Evolutionary conservation across 2,113 vertebrate genomes (phyloP).

Genomic region (Speoplatyrhinus poulsoni): DNA sequence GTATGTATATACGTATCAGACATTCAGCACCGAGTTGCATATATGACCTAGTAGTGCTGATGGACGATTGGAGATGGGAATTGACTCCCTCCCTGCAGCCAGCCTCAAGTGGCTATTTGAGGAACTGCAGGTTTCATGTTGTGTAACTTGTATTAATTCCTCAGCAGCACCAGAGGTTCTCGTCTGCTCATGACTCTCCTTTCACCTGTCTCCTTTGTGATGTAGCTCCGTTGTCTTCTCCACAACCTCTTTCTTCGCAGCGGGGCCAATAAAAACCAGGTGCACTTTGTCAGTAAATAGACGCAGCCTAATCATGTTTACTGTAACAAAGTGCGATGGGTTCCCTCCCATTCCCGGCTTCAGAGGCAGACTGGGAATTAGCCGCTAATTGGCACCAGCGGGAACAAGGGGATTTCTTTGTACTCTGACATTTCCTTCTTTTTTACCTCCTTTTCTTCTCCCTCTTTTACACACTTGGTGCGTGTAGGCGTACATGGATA

Average conservation of each 20-base stretch:
- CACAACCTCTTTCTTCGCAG: constrained; percentile 9
- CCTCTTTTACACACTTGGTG: too few relatives aligned
- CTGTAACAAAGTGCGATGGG: constrained; percentile 34
- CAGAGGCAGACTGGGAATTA: background rate
- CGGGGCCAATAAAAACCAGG: background rate
- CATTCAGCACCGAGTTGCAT: too few relatives aligned
- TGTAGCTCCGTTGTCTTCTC: too few relatives aligned
- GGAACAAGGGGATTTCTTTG: background rate
- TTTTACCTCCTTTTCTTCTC: background rate
- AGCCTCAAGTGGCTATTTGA: too few relatives aligned
- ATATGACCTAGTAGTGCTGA: too few relatives aligned
- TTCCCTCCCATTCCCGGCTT: constrained; percentile 37
- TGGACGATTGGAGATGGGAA: too few relatives aligned
- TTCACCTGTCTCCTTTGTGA: background rate
- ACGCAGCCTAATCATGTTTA: constrained; percentile 35
- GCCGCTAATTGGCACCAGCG: constrained; percentile 2
- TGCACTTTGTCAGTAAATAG: constrained; percentile 23
- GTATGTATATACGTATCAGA: too few relatives aligned
- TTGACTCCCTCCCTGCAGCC: too few relatives aligned
- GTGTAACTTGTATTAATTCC: too few relatives aligned
- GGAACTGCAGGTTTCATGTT: too few relatives aligned
- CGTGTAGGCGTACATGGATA: too few relatives aligned
- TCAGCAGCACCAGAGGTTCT: background rate
- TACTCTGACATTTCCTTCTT: background rate
- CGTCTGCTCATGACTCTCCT: background rate